phyloP scores from a whole-genome alignment of 2,113 vertebrate genomes.

The Acrocephalus arundinaceus region DNA sequence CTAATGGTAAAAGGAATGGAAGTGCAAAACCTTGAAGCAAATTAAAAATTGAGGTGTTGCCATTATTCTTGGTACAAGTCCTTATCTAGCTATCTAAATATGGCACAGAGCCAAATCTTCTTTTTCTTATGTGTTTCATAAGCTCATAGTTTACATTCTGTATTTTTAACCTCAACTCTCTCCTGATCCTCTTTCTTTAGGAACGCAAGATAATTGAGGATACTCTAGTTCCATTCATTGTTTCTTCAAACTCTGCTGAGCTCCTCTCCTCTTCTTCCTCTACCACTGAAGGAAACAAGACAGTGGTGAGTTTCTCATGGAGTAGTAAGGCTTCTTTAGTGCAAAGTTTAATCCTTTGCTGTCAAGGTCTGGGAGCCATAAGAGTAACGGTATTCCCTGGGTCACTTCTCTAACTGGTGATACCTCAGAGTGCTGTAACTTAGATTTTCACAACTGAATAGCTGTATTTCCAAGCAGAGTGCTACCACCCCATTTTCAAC shows the following conservation, averaged over 20 bases:
- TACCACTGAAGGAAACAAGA: conserved; percentile 67
- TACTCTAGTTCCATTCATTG: conserved; percentile 86
- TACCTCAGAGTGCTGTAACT: neutral
- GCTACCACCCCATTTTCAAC: neutral
- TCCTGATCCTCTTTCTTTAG: conserved; percentile 60
- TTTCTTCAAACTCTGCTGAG: conserved; percentile 79
- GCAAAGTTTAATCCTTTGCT: neutral
- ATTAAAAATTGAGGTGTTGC: neutral
- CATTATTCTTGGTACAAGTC: neutral
- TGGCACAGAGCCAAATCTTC: neutral
- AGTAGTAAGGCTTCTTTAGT: neutral
- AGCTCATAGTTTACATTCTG: neutral
- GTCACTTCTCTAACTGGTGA: neutral
- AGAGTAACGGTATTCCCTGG: neutral
- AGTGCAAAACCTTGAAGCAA: neutral
- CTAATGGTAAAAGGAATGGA: neutral
- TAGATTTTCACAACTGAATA: neutral
- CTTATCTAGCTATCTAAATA: neutral
- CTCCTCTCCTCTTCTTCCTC: conserved; percentile 71
- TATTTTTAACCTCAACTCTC: neutral
- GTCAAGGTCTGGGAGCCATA: neutral
- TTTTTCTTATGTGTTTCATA: neutral
- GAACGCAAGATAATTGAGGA: conserved; percentile 94
- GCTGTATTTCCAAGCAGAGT: neutral
- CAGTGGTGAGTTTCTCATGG: conserved; percentile 42